Percentiles rank a stretch among this genome's conserved stretches.
These are phyloP conservation scores for Tretioscincus oriximinensis DNA, from an alignment of 2,113 vertebrate species.

Conservation along the genomic window DNA sequence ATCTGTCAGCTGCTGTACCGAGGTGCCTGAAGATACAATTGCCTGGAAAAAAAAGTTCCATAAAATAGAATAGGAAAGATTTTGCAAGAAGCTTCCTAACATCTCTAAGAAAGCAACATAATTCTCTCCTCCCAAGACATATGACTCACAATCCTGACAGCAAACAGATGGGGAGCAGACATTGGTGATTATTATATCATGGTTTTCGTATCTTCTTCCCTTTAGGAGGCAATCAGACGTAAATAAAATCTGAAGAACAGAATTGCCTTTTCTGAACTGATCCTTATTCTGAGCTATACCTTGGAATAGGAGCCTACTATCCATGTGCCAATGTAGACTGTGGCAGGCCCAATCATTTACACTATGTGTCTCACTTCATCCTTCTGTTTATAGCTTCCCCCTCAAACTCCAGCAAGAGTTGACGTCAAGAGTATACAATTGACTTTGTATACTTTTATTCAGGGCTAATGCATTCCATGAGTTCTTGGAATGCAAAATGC, in stretches of 20 bases:
- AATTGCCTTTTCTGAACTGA: not conserved
- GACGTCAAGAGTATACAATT: conserved; percentile 62
- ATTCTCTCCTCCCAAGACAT: not conserved
- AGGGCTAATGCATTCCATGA: conserved; percentile 38
- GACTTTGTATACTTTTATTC: conserved; percentile 46
- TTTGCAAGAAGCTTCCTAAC: conserved; percentile 24
- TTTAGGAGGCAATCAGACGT: conserved; percentile 8
- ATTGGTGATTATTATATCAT: not conserved
- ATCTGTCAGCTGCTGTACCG: rapidly evolving
- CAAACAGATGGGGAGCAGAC: conserved; percentile 31
- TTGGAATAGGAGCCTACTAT: no score
- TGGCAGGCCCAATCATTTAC: no score
- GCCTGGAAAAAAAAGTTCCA: not conserved
- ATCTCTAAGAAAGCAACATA: not conserved
- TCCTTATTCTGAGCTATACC: no score
- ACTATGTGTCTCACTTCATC: conserved; percentile 37
- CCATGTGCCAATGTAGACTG: no score
- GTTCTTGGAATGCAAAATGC: conserved; percentile 43
- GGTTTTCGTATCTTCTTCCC: conserved; percentile 44
- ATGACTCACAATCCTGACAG: not conserved
- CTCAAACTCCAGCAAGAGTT: conserved; percentile 45
- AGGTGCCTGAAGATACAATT: rapidly evolving
- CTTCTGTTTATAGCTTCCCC: conserved; percentile 62
- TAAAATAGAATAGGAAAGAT: not conserved
- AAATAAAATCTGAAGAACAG: conserved; percentile 14